Base-by-base conservation (phyloP, 1,140 invertebrate genomes). In the Drosophila lini region DNA sequence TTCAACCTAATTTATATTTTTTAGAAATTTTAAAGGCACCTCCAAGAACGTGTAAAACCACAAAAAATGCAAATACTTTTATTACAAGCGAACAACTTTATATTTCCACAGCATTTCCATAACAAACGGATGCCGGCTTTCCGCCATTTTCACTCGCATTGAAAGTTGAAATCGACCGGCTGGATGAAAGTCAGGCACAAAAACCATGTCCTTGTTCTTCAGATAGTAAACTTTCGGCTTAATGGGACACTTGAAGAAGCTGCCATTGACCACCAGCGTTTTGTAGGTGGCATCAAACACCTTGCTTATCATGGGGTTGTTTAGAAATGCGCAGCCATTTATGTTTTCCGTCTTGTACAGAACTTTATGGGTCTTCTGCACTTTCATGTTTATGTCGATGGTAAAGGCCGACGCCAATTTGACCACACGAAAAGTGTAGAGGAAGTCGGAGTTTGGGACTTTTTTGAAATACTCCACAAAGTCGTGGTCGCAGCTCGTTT, bases 101-200 rank as follows among this genome's bases (percentile, higher is more conserved):
- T 75, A 85, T 16, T 64, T 78, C 69, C 74, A 80, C 4, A 67
- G 16, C 61, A 85, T 63, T 38, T 84, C 62, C 74, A 84, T 80
- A 5, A 70, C 58, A 15, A 63, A 81, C 0, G 69, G 53, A 9
- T 22, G 11, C 1, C 19, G 52, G 19, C 55, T 67, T 10, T 45
- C 31, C 4, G 56, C 9, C 42, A 62, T 78, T 28, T 44, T 75
- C 3, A 81, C 11, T 1, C 38, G 38, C 25, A 62, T 22, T 1
- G 55, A 22, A 7, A 68, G 9, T 41, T 73, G 62, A 56, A 71
- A 83, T 34, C 25, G 52, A 8, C 71, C 73, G 9, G 34, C 34
- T 15, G 71, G 60, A 45, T 75, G 60, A 8, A 75, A 11, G 10
- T 4, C 11, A 0, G 70, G 59, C 16, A 74, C 6, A 0, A 50